These are phyloP conservation scores for Drosophila varians DNA, from an alignment of 1,140 invertebrate genomes.

Conservation along the genomic window DNA sequence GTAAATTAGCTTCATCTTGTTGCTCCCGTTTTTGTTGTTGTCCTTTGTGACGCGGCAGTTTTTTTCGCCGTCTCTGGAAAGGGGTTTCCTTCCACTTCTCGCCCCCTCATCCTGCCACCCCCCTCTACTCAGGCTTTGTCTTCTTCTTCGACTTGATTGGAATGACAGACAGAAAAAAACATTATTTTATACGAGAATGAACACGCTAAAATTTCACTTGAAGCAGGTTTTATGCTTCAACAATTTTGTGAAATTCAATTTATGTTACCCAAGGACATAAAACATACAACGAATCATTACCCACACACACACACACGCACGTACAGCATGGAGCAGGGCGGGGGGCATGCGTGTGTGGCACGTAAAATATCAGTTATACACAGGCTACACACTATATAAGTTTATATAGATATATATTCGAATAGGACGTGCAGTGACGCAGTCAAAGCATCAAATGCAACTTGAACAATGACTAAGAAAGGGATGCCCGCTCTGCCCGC, in stretches of 20 bases:
- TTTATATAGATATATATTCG: slow-evolving; percentile 31
- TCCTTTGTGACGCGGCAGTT: slow-evolving; percentile 65
- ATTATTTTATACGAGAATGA: slow-evolving; percentile 81
- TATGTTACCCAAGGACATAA: slow-evolving; percentile 81
- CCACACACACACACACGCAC: slow-evolving; percentile 37
- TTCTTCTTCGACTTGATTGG: slow-evolving; percentile 31
- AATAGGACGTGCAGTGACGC: slow-evolving; percentile 69
- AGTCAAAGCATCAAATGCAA: slow-evolving; percentile 78
- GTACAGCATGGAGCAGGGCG: neutral
- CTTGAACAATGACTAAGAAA: slow-evolving; percentile 48
- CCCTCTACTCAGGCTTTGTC: slow-evolving; percentile 9
- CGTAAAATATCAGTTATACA: slow-evolving; percentile 79
- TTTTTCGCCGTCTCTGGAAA: slow-evolving; percentile 41
- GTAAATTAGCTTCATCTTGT: slow-evolving; percentile 68
- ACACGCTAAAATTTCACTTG: slow-evolving; percentile 79
- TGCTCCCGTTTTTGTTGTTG: slow-evolving; percentile 28
- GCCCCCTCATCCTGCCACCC: neutral
- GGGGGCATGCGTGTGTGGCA: slow-evolving; percentile 46
- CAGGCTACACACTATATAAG: slow-evolving; percentile 31
- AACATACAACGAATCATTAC: slow-evolving; percentile 81
- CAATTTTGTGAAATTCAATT: slow-evolving; percentile 82
- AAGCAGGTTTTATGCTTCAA: slow-evolving; percentile 81
- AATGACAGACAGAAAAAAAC: slow-evolving; percentile 78
- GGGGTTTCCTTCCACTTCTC: slow-evolving; percentile 34
- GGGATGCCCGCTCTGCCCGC: slow-evolving; percentile 3